These are phyloP conservation scores for Gouania willdenowi DNA, from an alignment of 2,797 vertebrate species.

Conservation along the genomic window DNA sequence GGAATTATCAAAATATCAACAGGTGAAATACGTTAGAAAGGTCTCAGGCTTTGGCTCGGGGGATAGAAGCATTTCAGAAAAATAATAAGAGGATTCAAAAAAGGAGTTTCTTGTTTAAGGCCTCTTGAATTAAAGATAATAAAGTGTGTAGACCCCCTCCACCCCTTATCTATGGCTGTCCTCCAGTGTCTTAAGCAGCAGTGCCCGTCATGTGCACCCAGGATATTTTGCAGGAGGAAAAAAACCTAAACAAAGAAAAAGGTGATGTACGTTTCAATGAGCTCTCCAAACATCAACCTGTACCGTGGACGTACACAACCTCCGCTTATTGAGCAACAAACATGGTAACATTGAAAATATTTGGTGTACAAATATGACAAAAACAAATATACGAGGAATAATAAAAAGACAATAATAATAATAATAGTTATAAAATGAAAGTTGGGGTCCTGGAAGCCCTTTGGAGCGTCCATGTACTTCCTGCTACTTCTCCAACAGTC, in stretches of 20 bases:
- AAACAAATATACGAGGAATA: constrained; percentile 60
- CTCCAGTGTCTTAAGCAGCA: constrained; percentile 39
- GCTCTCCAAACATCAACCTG: constrained; percentile 29
- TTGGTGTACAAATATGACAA: constrained; percentile 45
- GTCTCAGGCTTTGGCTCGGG: constrained; percentile 5
- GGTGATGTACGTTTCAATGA: constrained; percentile 21
- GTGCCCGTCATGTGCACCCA: constrained; percentile 17
- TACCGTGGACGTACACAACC: constrained; percentile 35
- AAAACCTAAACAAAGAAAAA: constrained; percentile 6
- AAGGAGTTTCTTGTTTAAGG: constrained; percentile 55
- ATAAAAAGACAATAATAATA: constrained; percentile 47
- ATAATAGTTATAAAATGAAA: constrained; percentile 47
- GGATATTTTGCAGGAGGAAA: too few species aligned
- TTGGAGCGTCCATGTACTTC: constrained; percentile 45
- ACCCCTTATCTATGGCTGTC: neutral
- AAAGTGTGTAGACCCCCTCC: constrained; percentile 12
- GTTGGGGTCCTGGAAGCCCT: constrained; percentile 69
- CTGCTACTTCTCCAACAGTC: constrained; percentile 26
- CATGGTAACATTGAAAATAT: constrained; percentile 48
- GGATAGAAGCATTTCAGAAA: constrained; percentile 23
- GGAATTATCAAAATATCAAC: constrained; percentile 29
- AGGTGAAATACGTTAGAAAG: constrained; percentile 14
- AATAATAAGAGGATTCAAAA: neutral
- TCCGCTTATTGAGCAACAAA: constrained; percentile 56
- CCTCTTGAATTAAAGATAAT: constrained; percentile 58